Conservation (phyloP, 2,888 invertebrate species). For the Drosophila kambysellisi region DNA sequence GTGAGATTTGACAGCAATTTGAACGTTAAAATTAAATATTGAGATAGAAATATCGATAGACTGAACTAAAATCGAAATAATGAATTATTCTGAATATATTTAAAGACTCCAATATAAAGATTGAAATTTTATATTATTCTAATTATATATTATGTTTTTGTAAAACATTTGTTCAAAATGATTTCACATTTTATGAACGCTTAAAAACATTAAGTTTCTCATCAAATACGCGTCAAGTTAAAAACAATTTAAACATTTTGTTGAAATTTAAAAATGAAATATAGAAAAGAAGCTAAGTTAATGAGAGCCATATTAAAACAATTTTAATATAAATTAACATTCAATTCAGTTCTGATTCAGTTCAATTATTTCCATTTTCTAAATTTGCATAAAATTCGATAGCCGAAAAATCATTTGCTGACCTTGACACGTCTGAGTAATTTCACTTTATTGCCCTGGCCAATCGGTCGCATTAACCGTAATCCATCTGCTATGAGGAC, state of each 20-base stretch:
- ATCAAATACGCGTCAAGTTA: too few species aligned
- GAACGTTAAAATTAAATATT: not conserved
- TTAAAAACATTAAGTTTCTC: too few species aligned
- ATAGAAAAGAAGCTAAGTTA: not conserved
- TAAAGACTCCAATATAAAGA: not conserved
- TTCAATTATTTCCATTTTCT: slow-evolving; percentile 3
- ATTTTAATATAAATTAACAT: not conserved
- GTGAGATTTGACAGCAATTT: not conserved
- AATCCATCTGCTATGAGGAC: slow-evolving; percentile 74
- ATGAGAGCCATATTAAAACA: not conserved
- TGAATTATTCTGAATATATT: not conserved
- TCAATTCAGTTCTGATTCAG: slow-evolving; percentile 4
- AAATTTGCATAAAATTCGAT: not conserved
- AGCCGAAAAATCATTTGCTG: slow-evolving; percentile 23
- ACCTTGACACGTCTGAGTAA: slow-evolving; percentile 72
- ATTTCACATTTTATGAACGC: not conserved
- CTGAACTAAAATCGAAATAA: not conserved
- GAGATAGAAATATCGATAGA: slow-evolving; percentile 6
- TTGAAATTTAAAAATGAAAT: not conserved
- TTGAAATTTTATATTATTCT: not conserved
- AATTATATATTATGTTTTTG: too few species aligned
- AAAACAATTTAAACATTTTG: not conserved
- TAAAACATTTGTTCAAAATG: too few species aligned
- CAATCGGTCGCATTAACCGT: slow-evolving; percentile 70
- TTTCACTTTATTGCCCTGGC: slow-evolving; percentile 73